These are phyloP conservation scores for Frankliniella intonsa DNA, from an alignment of 2,888 invertebrate species.

Conservation along the genomic window DNA sequence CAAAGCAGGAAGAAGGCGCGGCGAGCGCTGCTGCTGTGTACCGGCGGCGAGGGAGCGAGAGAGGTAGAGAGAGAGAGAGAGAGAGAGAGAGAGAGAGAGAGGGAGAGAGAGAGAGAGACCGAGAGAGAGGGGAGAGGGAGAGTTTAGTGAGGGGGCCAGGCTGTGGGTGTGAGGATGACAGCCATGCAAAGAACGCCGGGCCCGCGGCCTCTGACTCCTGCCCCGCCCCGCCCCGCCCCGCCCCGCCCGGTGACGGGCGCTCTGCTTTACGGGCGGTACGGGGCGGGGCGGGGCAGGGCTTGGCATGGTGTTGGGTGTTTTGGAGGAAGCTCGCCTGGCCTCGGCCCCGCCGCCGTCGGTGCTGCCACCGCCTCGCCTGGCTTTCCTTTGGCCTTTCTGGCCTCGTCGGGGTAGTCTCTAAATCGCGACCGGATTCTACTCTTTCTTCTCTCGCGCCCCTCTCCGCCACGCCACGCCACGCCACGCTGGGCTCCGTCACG, in stretches of 20 bases:
- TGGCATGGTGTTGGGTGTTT: not conserved
- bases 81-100: not conserved
- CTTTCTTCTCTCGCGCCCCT: no score
- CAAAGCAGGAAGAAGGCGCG: no score
- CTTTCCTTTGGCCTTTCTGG: no score
- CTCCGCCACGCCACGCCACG: no score
- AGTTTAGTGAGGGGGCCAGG: not conserved
- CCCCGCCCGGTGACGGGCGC: not conserved
- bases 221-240: not conserved
- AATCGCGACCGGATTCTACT: no score
- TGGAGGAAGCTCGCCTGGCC: no score
- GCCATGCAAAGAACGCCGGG: no score
- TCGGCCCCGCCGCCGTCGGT: no score
- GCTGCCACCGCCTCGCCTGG: no score
- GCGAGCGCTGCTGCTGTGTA: no score
- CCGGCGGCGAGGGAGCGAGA: not conserved
- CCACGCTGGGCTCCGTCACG: no score
- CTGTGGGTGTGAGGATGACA: not conserved
- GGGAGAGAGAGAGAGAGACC: not conserved
- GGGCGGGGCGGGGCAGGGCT: not conserved
- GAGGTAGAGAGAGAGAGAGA: not conserved
- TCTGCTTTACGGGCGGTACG: not conserved
- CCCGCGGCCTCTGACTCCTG: not conserved
- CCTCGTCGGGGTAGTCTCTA: no score
- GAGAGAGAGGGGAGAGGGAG: not conserved